phyloP scores from a whole-genome alignment of 2,113 vertebrate species.

The Nothocercus julius region DNA sequence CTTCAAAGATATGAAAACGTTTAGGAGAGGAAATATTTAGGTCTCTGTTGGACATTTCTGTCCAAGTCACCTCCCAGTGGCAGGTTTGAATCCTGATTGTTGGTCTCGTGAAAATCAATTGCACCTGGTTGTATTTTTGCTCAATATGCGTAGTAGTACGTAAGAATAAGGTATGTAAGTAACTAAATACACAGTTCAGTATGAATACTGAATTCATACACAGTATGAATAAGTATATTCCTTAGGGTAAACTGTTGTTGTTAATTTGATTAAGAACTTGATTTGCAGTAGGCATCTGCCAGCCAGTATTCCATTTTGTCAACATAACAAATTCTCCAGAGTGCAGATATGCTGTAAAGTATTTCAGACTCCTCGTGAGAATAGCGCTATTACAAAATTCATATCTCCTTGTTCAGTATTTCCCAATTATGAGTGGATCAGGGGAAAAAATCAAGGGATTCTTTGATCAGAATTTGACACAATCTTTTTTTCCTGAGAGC shows the following conservation, averaged over 20 bases:
- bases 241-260: background rate
- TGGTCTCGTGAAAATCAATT: background rate
- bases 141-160: background rate
- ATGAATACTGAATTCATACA: no score
- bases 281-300: background rate
- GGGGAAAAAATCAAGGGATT: background rate
- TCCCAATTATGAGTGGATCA: background rate
- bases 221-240: background rate
- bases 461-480: background rate
- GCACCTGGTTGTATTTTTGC: background rate
- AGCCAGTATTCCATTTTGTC: background rate
- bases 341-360: background rate
- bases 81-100: background rate
- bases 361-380: conserved; percentile 13
- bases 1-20: background rate
- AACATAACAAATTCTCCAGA: background rate
- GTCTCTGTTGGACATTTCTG: background rate
- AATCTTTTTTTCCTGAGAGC: background rate
- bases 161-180: background rate
- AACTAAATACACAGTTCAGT: background rate
- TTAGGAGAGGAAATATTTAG: background rate
- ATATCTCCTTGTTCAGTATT: background rate
- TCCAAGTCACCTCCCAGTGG: background rate
- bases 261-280: conserved; percentile 20
- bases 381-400: background rate